These are phyloP conservation scores for Scomber colias DNA, from an alignment of 2,113 vertebrate species.

Conservation along the genomic window DNA sequence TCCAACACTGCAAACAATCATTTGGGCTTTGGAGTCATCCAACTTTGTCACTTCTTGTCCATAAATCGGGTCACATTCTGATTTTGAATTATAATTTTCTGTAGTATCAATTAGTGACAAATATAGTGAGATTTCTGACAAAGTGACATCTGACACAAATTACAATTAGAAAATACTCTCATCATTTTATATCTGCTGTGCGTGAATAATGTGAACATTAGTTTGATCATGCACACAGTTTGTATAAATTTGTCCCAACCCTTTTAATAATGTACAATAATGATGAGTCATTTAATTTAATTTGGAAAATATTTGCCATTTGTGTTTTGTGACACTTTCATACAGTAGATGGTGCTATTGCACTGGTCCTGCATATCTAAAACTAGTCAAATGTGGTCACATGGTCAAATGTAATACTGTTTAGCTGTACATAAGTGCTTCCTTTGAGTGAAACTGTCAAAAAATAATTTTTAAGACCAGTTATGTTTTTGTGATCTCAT, in stretches of 20 bases:
- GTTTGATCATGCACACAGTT: too few species aligned
- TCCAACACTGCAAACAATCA: not conserved
- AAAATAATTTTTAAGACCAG: too few species aligned
- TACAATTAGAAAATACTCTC: too few species aligned
- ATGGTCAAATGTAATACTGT: not conserved
- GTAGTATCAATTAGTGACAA: not conserved
- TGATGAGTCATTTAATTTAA: not conserved
- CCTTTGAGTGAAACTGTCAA: not conserved
- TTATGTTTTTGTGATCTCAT: not conserved
- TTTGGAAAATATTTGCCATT: not conserved
- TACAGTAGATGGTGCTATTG: conserved; percentile 59
- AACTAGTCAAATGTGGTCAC: not conserved
- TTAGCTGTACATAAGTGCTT: too few species aligned
- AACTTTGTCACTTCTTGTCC: not conserved
- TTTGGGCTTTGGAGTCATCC: not conserved
- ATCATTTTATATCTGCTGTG: too few species aligned
- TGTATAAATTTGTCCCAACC: too few species aligned
- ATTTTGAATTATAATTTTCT: not conserved
- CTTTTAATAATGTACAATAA: not conserved
- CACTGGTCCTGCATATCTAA: not conserved
- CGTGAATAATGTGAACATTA: too few species aligned
- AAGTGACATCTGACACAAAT: too few species aligned
- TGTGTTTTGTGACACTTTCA: conserved; percentile 3
- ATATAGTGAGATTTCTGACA: not conserved
- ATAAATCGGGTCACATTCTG: not conserved